Base-by-base conservation (phyloP, 1,140 invertebrate genomes). In the Brachystomella parvula region DNA sequence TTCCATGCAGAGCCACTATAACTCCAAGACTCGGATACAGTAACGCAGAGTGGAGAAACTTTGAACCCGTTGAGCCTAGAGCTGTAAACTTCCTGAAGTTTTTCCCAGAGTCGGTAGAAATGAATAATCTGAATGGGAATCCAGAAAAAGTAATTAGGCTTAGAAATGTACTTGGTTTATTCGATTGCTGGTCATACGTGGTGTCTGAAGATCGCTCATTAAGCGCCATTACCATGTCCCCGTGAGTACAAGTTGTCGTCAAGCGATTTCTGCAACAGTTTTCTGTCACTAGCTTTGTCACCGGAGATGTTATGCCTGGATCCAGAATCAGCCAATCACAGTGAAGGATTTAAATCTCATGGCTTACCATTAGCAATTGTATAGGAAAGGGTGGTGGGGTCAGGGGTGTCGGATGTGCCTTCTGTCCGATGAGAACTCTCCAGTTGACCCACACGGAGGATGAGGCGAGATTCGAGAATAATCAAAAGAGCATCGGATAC, bases 401-500 rank as follows among this genome's bases (percentile, higher is more conserved):
- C 30, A 2, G 31, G 39, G 21, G 0, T 6, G 6, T 24, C 21
- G 15, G 28, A 26, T 29, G 6, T 3, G 15, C 32, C n/a, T 21
- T 61, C 44, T 30, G 31, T 30, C 1, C 26, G 53, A 32, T 47
- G 64, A 12, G 62, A 61, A 39, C 63, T 58, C 59, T 71, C 69
- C 9, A 71, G 35, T 12, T 53, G 49, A 53, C 60, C 58, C 32
- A 71, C 47, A 56, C 63, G 39, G 29, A 71, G 60, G 17, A 71
- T 28, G 9, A 33, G 60, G 3, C 66, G 61, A 28, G 60, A 21
- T 24, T 57, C 24, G 17, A 53, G 35, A 15, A 65, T 61, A 3
- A 71, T 12, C 6, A 71, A 47, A 17, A 71, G 61, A 0, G 65
- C 44, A 59, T 71, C 66, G n/a, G 66, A 67, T 12, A 60, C 63